Base-by-base conservation (phyloP, 2,113 vertebrate genomes). In the Smithornis capensis region DNA sequence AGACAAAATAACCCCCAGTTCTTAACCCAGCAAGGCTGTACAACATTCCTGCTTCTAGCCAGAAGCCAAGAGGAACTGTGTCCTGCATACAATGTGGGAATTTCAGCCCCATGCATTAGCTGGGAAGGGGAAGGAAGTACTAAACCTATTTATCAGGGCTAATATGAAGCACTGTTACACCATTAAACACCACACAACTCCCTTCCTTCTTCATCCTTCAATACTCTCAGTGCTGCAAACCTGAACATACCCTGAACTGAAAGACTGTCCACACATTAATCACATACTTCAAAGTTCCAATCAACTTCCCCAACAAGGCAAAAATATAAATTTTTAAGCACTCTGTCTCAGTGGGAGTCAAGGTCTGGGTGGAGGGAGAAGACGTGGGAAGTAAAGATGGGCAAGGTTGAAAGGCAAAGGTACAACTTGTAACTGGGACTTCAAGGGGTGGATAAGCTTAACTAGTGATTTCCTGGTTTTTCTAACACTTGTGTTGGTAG, bases 391-490 rank as follows among this genome's bases (percentile, higher is more conserved):
- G 86, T 27, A 79, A 78, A 93, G 90, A 49, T 10, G 73, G 52
- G 45, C 53, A 86, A 95, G 76, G 40, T 75, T 93, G 92, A 90
- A 95, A 94, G 76, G 79, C 79, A 53, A 84, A 95, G 88, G 88
- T 83, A 92, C 63, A 68, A 69, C 73, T 86, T 87, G 62, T 87
- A 96, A 92, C 76, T 77, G 65, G 62, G 88, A 90, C 90, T 95
- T 95, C 95, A 94, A 95, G 93, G 76, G 86, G 40, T 93, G 92
- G 88, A 63, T 88, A 93, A 94, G 83, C 90, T 93, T 92, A 94
- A 90, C 88, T 59, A 80, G 86, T 33, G 80, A 92, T 90, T 96
- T 95, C 84, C 92, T 96, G 94, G 69, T 31, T 95, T 97, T 95
- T 73, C 86, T 92, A 90, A 92, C 86, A 75, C 90, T 96, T 94